Conservation (phyloP, 35 echinoderm and acorn worm genomes). For the Amphiura filiformis region DNA sequence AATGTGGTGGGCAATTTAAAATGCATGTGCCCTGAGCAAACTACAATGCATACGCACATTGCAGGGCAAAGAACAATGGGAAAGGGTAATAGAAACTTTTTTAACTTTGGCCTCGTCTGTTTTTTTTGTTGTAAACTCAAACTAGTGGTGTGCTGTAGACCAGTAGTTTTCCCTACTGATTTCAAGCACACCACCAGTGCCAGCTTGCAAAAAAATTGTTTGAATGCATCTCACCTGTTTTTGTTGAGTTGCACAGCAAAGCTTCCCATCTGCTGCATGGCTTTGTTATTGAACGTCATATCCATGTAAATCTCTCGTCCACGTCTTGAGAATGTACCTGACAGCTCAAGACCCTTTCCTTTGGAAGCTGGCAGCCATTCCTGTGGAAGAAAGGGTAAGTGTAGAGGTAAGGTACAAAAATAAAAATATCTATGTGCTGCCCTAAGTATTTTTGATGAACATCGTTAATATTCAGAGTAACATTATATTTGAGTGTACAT, state of each 20-base stretch:
- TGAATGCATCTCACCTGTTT: no score
- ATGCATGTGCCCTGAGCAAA: no score
- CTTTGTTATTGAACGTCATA: constrained; percentile 89
- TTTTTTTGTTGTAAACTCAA: no score
- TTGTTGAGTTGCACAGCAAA: constrained; percentile 99
- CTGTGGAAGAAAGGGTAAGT: constrained; percentile 31
- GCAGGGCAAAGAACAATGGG: no score
- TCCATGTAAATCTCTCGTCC: constrained; percentile 72
- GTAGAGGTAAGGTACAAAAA: background rate
- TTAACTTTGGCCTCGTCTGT: no score
- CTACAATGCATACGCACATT: no score
- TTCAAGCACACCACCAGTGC: no score
- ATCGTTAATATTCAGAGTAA: background rate
- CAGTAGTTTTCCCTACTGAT: no score
- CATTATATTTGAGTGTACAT: background rate
- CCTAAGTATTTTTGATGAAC: background rate
- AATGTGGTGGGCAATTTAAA: no score
- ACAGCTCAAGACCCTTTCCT: constrained; percentile 84
- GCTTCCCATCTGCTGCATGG: constrained; percentile 92
- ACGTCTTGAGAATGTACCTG: constrained; percentile 70
- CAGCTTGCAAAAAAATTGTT: no score
- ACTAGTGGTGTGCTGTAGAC: no score
- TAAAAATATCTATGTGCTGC: background rate
- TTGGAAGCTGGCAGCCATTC: constrained; percentile 82
- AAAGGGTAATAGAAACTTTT: no score